Base-by-base conservation (phyloP, 2,113 vertebrate species). In the Leptobrachium leishanense region DNA sequence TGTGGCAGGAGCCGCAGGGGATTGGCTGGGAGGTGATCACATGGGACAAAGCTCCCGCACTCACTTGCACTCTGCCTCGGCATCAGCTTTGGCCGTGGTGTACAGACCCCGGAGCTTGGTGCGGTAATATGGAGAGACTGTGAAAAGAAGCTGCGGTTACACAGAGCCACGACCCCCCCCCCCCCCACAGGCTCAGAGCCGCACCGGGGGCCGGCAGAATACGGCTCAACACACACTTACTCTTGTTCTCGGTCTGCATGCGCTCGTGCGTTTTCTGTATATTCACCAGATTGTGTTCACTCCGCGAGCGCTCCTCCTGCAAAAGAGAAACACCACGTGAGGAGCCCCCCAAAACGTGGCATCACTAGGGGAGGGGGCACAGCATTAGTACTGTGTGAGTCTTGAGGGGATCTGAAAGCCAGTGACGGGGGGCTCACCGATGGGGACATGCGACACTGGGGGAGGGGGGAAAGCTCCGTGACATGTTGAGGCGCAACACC, bases 211-310 rank as follows among this genome's bases (percentile, higher is more conserved):
- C 50, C 11, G 50, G 50, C 50, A 53, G 50, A 7, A 7, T 7
- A 53, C 5, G 50, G 50, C 6, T 11, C n/a, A 43, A 4, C 12
- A 50, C 46, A 50, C 46, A 86, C 94, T 89, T 70, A 96, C 95
- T 97, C 74, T 97, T 97, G 83, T 97, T 97, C 81, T 97, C 96
- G 0, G 95, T 97, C 87, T 97, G 96, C 96, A 97, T 97, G 73
- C 96, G 86, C 90, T 97, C 96, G 0, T 97, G 96, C 0, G 96
- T 97, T 76, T 97, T 97, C 90, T 97, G 96, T 62, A 97, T 96
- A 85, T 97, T 97, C 77, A 97, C 93, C 68, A 97, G 88, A 43
- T 97, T 97, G 89, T 97, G 96, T 85, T 97, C 95, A 5, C 95
- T 97, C 80, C 96, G 89, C 0, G 95, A 95, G 1, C 96, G 88